These are phyloP conservation scores for Xiphophorus maculatus DNA, from an alignment of 2,113 vertebrate genomes.

Conservation along the genomic window DNA sequence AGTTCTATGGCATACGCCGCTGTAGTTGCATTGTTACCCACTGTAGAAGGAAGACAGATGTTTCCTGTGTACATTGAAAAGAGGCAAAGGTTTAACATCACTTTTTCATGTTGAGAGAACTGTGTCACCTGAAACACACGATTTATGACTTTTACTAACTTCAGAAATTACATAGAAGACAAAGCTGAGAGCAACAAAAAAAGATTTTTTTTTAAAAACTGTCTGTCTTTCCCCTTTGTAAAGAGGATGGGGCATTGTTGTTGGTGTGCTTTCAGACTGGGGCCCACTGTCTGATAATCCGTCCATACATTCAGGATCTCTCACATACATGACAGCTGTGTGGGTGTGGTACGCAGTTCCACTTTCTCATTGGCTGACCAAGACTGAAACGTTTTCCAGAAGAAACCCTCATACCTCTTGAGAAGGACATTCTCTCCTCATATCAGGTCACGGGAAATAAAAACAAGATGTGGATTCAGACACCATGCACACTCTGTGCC, in stretches of 20 bases:
- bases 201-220: background rate
- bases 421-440: background rate
- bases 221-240: background rate
- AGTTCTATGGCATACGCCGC: background rate
- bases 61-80: background rate
- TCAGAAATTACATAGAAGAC: background rate
- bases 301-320: background rate
- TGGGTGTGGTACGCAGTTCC: constrained; percentile 51
- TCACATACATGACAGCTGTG: constrained; percentile 14
- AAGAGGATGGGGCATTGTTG: background rate
- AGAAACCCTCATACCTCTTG: background rate
- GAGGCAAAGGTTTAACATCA: background rate
- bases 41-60: background rate
- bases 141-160: background rate
- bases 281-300: constrained; percentile 9
- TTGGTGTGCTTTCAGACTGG: background rate
- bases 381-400: constrained; percentile 3
- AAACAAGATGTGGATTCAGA: constrained; percentile 37
- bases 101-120: background rate
- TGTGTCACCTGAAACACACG: background rate
- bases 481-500: background rate
- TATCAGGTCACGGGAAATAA: constrained; percentile 14
- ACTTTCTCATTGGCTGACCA: constrained; percentile 47
- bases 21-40: background rate
- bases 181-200: background rate